A percentile compares a stretch with the other conserved stretches of the same genome.
These are phyloP conservation scores for Odontesthes bonariensis DNA, from an alignment of 2,113 vertebrate species.

Conservation along the genomic window DNA sequence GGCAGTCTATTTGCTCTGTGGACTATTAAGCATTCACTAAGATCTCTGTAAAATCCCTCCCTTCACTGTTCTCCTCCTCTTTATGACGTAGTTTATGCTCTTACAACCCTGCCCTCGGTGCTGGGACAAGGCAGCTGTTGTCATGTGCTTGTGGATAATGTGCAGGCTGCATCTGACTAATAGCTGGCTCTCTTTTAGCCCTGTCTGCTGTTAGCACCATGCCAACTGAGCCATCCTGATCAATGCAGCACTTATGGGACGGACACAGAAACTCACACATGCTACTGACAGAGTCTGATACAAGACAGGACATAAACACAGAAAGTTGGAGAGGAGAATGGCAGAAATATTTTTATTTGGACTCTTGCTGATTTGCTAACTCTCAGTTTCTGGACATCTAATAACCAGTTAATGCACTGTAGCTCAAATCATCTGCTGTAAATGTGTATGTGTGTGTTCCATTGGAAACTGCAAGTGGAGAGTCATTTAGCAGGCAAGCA, in stretches of 20 bases:
- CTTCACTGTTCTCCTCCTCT: constrained; percentile 40
- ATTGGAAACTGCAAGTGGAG: constrained; percentile 6
- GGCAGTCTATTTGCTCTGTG: constrained; percentile 72
- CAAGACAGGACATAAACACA: neutral
- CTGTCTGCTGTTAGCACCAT: constrained; percentile 57
- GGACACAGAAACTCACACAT: constrained; percentile 21
- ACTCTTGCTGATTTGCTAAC: constrained; percentile 16
- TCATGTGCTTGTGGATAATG: constrained; percentile 71
- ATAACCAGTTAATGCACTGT: constrained; percentile 7
- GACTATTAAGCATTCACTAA: constrained; percentile 76
- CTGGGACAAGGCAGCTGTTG: constrained; percentile 78
- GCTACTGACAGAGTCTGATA: constrained; percentile 10
- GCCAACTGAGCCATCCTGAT: constrained; percentile 68
- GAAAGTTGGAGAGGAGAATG: neutral
- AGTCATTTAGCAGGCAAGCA: constrained; percentile 29
- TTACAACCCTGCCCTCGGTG: constrained; percentile 65
- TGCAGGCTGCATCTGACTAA: constrained; percentile 63
- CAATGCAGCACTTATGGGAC: constrained; percentile 53
- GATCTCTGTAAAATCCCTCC: constrained; percentile 53
- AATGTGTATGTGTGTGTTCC: constrained; percentile 34
- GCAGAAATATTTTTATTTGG: constrained; percentile 2
- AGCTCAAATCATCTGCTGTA: constrained; percentile 24
- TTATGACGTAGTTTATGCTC: constrained; percentile 56
- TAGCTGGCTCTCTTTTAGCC: constrained; percentile 63
- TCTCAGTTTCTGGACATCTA: constrained; percentile 29